Percentiles rank a stretch among this genome's conserved stretches.
Conservation (phyloP, 2,797 vertebrate genomes). For the Clarias platycephalus region DNA sequence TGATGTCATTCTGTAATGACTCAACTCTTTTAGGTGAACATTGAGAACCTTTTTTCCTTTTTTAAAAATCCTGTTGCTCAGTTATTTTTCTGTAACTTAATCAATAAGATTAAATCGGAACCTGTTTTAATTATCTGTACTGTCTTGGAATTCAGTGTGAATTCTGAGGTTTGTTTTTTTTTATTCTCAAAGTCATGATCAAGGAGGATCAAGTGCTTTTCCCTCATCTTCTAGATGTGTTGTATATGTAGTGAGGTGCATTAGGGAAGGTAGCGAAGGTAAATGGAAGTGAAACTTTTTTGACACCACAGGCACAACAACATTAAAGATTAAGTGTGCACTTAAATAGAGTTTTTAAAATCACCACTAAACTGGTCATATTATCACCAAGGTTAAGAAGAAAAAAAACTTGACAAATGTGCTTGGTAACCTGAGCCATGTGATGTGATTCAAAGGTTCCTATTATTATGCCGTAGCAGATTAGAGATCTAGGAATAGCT, state of each 20-base stretch:
- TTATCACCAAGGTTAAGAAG: neutral
- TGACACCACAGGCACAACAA: neutral
- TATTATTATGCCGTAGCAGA: too few relatives aligned
- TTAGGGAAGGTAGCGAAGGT: neutral
- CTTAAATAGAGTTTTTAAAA: neutral
- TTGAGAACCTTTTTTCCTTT: neutral
- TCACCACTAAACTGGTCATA: neutral
- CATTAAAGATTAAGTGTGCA: slow-evolving; percentile 3
- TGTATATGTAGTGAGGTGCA: neutral
- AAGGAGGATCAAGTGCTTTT: neutral
- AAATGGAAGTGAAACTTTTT: slow-evolving; percentile 1
- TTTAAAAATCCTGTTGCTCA: too few relatives aligned
- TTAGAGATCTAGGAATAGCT: too few relatives aligned
- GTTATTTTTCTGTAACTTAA: neutral
- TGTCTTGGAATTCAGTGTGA: neutral
- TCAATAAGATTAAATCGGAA: slow-evolving; percentile 1
- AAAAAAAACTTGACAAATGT: too few relatives aligned
- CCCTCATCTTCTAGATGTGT: neutral
- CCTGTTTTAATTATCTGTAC: neutral
- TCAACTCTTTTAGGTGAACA: neutral
- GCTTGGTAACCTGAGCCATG: too few relatives aligned
- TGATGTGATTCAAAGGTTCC: too few relatives aligned
- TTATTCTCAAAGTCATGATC: neutral
- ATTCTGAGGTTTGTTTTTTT: neutral
- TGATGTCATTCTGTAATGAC: neutral